Conservation (phyloP, 2,797 vertebrate genomes). For the Scolopax bukidnonensis region DNA sequence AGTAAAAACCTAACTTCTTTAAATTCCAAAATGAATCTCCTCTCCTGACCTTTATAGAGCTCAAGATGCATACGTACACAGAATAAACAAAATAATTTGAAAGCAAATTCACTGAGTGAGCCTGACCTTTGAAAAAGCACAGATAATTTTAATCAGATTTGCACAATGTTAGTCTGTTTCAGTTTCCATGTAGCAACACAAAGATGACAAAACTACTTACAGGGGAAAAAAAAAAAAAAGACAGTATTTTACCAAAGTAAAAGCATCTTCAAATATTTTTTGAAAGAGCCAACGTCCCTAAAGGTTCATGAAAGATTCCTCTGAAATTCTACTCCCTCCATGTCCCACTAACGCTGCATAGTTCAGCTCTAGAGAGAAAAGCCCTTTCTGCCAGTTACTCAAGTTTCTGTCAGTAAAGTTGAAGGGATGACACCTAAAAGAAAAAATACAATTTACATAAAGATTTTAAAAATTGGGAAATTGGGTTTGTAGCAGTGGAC, state of each 20-base stretch:
- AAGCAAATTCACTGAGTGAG: slow-evolving; percentile 75
- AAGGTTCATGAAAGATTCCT: not conserved
- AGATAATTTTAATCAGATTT: slow-evolving; percentile 81
- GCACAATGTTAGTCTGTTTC: slow-evolving; percentile 70
- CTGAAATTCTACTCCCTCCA: not conserved
- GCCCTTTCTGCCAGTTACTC: not conserved
- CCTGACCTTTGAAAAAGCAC: slow-evolving; percentile 80
- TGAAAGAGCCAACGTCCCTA: not conserved
- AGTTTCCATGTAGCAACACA: slow-evolving; percentile 48
- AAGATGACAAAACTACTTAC: slow-evolving; percentile 19
- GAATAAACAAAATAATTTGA: slow-evolving; percentile 84
- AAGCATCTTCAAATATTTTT: not conserved
- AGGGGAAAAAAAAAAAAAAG: not conserved
- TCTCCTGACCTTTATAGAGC: slow-evolving; percentile 78
- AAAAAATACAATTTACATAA: not conserved
- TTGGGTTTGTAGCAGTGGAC: not conserved
- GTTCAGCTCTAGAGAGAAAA: not conserved
- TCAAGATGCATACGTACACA: slow-evolving; percentile 75
- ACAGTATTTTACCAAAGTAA: not conserved
- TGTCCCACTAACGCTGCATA: not conserved
- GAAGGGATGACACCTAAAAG: not conserved
- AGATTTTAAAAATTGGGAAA: not conserved
- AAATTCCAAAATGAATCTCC: slow-evolving; percentile 74
- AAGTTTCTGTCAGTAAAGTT: not conserved
- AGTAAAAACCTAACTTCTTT: slow-evolving; percentile 68